A percentile compares a stretch with the other conserved stretches of the same genome.
Evolutionary conservation across 2,888 invertebrate genomes (phyloP).

Genomic region (Tineola bisselliella): DNA sequence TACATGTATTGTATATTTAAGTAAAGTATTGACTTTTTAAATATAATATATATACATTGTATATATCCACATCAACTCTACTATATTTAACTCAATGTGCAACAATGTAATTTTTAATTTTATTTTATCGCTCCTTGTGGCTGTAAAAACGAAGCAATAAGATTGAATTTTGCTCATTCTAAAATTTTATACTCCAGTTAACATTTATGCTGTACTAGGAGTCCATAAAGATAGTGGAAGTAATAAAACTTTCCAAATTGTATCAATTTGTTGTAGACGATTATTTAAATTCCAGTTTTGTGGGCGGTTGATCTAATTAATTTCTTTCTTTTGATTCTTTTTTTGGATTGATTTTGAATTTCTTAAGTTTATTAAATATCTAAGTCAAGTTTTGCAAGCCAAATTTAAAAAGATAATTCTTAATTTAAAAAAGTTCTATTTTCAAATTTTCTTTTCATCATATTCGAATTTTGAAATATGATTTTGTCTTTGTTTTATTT

Average conservation of each 20-base stretch:
- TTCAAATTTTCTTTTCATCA: too few relatives aligned
- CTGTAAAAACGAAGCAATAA: background rate
- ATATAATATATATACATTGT: too few relatives aligned
- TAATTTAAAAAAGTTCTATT: too few relatives aligned
- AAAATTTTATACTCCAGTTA: background rate
- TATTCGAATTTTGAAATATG: too few relatives aligned
- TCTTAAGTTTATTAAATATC: too few relatives aligned
- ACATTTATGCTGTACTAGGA: background rate
- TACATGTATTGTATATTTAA: too few relatives aligned
- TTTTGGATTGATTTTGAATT: too few relatives aligned
- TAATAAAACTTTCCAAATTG: constrained; percentile 6
- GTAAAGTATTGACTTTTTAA: too few relatives aligned
- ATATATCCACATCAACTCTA: background rate
- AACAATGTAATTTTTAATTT: background rate
- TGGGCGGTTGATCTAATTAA: constrained; percentile 8
- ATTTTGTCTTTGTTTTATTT: too few relatives aligned
- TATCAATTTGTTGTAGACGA: background rate
- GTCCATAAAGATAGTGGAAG: background rate
- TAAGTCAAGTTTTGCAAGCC: too few relatives aligned
- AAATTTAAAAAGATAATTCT: too few relatives aligned
- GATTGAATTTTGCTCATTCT: background rate
- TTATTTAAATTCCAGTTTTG: background rate
- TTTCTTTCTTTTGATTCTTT: too few relatives aligned
- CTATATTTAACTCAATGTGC: background rate
- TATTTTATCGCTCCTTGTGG: background rate